Percentiles rank a stretch among this genome's conserved stretches.
Evolutionary conservation across 2,888 invertebrate genomes (phyloP).

Genomic region (Cerceris ruficornis): DNA sequence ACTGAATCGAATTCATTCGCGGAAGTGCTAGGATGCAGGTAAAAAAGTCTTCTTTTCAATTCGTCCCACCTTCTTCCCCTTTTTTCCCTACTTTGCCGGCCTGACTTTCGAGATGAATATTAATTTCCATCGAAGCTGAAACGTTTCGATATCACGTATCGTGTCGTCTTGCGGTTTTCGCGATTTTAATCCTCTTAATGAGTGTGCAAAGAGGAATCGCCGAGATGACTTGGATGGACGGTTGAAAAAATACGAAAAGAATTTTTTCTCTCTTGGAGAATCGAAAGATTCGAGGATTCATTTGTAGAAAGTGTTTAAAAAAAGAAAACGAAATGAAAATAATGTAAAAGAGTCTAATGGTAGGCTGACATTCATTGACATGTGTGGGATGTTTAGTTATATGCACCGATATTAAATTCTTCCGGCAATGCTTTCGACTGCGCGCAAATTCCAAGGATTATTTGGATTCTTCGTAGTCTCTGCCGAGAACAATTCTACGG

Average conservation of each 20-base stretch:
- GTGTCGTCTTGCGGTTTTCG: not conserved
- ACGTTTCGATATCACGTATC: not conserved
- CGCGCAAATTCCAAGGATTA: conserved; percentile 45
- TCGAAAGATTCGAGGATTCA: too few species aligned
- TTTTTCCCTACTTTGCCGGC: not conserved
- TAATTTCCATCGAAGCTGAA: conserved; percentile 44
- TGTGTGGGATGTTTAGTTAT: conserved; percentile 35
- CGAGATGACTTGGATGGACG: too few species aligned
- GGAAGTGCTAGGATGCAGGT: conserved; percentile 41
- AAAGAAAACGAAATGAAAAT: not conserved
- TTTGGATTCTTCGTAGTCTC: conserved; percentile 38
- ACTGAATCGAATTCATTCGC: conserved; percentile 57
- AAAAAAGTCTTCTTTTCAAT: not conserved
- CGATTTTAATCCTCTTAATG: not conserved
- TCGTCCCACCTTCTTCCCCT: not conserved
- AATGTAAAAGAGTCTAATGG: not conserved
- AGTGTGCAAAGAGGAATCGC: too few species aligned
- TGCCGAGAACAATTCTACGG: conserved; percentile 33
- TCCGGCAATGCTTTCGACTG: conserved; percentile 34
- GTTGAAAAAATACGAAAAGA: too few species aligned
- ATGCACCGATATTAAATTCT: conserved; percentile 64
- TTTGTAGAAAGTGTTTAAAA: not conserved
- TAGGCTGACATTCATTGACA: conserved; percentile 2
- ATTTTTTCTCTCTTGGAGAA: too few species aligned
- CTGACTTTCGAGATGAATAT: conserved; percentile 31